Evolutionary conservation across 92 coral and sea anemone genomes (phyloP), one percentile per base, ranked within the genome.

Genomic region (Porites divaricata): DNA sequence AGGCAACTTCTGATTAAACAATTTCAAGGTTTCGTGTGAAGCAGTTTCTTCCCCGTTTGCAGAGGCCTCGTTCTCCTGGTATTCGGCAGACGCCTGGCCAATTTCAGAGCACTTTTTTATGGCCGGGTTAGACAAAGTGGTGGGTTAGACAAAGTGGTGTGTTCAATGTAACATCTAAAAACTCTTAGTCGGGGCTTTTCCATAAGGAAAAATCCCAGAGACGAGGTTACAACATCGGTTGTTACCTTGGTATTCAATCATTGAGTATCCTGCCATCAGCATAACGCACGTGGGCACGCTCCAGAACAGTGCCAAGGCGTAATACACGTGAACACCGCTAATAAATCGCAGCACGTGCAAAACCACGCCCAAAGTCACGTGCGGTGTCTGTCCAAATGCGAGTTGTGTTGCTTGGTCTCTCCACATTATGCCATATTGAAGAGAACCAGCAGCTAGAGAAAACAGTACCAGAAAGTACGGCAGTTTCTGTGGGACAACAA

Each of bases 221-320:
- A 35, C 6, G 6, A 35, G 45, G 45, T 35, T 35, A 0, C 45
- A 35, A 35, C 48, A 8, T 22, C 14, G 23, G n/a, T 5, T 48
- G 66, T 70, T 84, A 92, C 98, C 93, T 87, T 92, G 98, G 76
- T 83, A 94, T 69, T 92, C 95, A 11, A 89, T 77, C 98, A 94
- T 94, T 0, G 98, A 93, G 75, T 94, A 88, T 7, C 98, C 98
- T 21, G 86, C 76, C 88, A 92, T 89, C 6, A 85, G 70, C 98
- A 94, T 94, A 1, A 89, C 92, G 70, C 89, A 84, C 69, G 80
- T 81, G 61, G 95, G 90, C 3, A 92, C 53, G 77, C 80, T 86
- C 98, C 98, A 94, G 67, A 94, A 85, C 83, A 94, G 75, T 15
- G 86, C 93, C 14, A 89, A 81, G 24, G 95, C 95, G 82, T 89